Evolutionary conservation across 1,140 invertebrate species (phyloP).

Genomic region (Probaryconus sp.): DNA sequence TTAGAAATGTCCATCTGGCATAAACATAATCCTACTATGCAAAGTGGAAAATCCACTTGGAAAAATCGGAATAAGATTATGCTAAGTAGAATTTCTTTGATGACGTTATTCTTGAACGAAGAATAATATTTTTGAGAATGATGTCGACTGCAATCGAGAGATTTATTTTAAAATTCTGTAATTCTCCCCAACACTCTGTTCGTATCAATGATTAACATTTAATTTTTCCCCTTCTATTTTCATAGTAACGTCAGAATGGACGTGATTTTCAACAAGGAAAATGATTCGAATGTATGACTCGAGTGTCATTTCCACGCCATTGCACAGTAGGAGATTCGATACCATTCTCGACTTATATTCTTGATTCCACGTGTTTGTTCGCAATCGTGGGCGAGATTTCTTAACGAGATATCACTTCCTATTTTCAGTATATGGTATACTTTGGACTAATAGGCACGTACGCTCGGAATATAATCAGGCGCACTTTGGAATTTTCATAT

Average conservation of each 20-base stretch:
- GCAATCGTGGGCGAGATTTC: slow-evolving; percentile 28
- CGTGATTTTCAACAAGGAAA: slow-evolving; percentile 42
- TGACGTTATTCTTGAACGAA: too few species aligned
- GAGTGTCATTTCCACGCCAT: slow-evolving; percentile 44
- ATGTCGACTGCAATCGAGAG: too few species aligned
- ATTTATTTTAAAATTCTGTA: too few species aligned
- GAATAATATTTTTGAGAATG: too few species aligned
- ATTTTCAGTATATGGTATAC: slow-evolving; percentile 32
- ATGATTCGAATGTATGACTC: slow-evolving; percentile 30
- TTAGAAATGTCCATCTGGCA: too few species aligned
- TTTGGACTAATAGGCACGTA: slow-evolving; percentile 44
- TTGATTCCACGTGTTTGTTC: slow-evolving; percentile 36
- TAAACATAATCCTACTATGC: too few species aligned
- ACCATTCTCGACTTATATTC: slow-evolving; percentile 42
- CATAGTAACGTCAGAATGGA: slow-evolving; percentile 9
- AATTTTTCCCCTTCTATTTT: slow-evolving; percentile 6
- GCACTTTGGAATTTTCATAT: slow-evolving; percentile 45
- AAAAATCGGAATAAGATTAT: too few species aligned
- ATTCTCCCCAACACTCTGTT: too few species aligned
- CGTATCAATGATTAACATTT: too few species aligned
- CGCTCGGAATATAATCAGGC: slow-evolving; percentile 37
- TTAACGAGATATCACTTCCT: slow-evolving; percentile 34
- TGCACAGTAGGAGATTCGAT: slow-evolving; percentile 45
- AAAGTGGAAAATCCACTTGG: too few species aligned
- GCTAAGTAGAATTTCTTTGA: too few species aligned